Base-by-base conservation (phyloP, 1,140 invertebrate genomes). In the Hyposmocoma kahamanoa region DNA sequence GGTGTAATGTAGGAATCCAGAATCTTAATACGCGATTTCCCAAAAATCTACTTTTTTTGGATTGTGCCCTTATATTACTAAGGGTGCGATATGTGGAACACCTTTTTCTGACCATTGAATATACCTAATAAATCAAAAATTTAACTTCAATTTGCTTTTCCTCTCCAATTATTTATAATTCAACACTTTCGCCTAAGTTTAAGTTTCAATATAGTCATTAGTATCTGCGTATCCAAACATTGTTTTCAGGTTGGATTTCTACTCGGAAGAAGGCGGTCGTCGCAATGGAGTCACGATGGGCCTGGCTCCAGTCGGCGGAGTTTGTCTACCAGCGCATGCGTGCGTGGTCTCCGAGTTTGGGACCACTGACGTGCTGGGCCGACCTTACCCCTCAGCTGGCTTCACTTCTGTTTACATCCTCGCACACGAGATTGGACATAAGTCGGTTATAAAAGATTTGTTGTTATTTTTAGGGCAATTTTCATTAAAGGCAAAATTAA, bases 401-500 rank as follows among this genome's bases (percentile, higher is more conserved):
- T 94, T 94, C 59, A 92, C 92, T 11, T 93, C 93, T 9, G 91
- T 94, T 62, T 95, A 93, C 64, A 92, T 95, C 50, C 88, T 94
- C 24, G 93, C 93, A 1, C 94, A 95, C 67, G 94, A 95, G 86
- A 94, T 95, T 36, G 94, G 92, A 44, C 93, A 95, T 72, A 95
- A 94, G 92, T 94, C 88, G 79, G 88, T 88, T 48, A 59, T 21
- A 13, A 11, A 42, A 32, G 5, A 26, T 26, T 26, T 5, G 11
- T 26, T 26, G 5, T 26, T 26, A 26, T 5, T 26, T 26, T 26
- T 26, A 5, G 24, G 11, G 24, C n/a, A n/a, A n/a, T n/a, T n/a
- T n/a, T n/a, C n/a, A n/a, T n/a, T n/a, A n/a, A n/a, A n/a, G n/a
- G n/a, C n/a, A n/a, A n/a, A n/a, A n/a, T n/a, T n/a, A n/a, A n/a